These are phyloP conservation scores for Chionis minor DNA, from an alignment of 2,113 vertebrate species.

Conservation along the genomic window DNA sequence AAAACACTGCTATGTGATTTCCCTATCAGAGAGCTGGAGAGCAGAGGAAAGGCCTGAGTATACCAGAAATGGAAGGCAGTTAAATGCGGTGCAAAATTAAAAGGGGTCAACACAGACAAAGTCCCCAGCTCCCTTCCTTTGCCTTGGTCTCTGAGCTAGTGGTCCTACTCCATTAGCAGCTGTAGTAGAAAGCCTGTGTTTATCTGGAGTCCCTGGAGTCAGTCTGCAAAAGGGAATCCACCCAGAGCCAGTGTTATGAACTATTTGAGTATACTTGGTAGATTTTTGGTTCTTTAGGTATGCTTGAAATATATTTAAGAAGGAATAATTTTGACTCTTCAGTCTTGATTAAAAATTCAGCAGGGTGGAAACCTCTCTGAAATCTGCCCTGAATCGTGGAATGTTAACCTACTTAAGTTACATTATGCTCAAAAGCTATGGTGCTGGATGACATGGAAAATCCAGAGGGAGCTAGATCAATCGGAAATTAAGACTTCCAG, in stretches of 20 bases:
- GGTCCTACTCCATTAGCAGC: background rate
- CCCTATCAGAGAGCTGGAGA: background rate
- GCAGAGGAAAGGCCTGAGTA: background rate
- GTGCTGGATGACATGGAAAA: conserved; percentile 23
- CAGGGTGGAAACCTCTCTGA: background rate
- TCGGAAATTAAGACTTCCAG: conserved; percentile 60
- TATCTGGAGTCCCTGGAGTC: background rate
- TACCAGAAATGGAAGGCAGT: background rate
- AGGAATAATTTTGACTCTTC: background rate
- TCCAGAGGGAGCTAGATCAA: conserved; percentile 58
- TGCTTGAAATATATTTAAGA: background rate
- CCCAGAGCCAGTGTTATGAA: background rate
- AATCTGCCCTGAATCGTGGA: background rate
- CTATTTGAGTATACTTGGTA: background rate
- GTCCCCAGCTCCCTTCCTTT: fast-evolving
- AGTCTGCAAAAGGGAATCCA: background rate
- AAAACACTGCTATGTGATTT: background rate
- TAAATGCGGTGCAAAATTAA: background rate
- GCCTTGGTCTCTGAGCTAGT: background rate
- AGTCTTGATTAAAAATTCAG: background rate
- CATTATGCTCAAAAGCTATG: conserved; percentile 40
- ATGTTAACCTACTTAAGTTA: conserved; percentile 50
- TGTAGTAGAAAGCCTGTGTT: background rate
- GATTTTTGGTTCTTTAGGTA: background rate
- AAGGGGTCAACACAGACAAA: background rate